These are phyloP conservation scores for Bufo bufo DNA, from an alignment of 2,113 vertebrate species.

Conservation along the genomic window DNA sequence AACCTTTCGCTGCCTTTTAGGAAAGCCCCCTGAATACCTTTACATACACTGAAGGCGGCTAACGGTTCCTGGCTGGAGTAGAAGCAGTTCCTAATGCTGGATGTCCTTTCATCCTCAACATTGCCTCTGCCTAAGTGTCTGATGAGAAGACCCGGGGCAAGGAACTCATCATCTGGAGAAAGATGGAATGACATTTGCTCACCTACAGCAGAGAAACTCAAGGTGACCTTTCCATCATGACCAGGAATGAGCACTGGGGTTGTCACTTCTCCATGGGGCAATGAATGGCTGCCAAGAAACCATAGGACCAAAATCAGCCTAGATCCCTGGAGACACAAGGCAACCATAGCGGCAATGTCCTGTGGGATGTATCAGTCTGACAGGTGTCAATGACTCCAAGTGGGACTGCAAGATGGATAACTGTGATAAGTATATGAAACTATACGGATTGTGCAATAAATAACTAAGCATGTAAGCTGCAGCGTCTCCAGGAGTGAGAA, in stretches of 20 bases:
- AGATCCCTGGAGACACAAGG: slow-evolving; percentile 49
- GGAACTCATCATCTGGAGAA: slow-evolving; percentile 78
- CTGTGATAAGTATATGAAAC: background rate
- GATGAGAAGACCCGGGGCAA: slow-evolving; percentile 76
- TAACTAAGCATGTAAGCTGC: background rate
- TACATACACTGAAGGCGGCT: slow-evolving; percentile 83
- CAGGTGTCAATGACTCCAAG: background rate
- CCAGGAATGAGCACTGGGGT: slow-evolving; percentile 62
- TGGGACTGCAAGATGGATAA: background rate
- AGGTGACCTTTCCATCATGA: slow-evolving; percentile 67
- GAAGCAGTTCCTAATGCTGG: slow-evolving; percentile 74
- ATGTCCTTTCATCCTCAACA: slow-evolving; percentile 59
- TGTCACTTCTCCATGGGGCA: slow-evolving; percentile 56
- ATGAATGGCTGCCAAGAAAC: slow-evolving; percentile 61
- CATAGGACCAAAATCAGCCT: slow-evolving; percentile 46
- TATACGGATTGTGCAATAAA: background rate
- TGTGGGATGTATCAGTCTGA: background rate
- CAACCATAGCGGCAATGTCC: slow-evolving; percentile 14
- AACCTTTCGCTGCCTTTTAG: slow-evolving; percentile 76
- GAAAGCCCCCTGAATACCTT: slow-evolving; percentile 82
- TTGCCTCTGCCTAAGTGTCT: slow-evolving; percentile 66
- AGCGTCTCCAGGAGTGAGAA: background rate
- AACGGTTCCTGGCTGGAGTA: slow-evolving; percentile 78
- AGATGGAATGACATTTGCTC: slow-evolving; percentile 74
- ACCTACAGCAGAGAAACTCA: slow-evolving; percentile 76